A percentile compares a stretch with the other conserved stretches of the same genome.
Conservation (phyloP, 2,888 invertebrate genomes). For the Sarcophaga carnaria region DNA sequence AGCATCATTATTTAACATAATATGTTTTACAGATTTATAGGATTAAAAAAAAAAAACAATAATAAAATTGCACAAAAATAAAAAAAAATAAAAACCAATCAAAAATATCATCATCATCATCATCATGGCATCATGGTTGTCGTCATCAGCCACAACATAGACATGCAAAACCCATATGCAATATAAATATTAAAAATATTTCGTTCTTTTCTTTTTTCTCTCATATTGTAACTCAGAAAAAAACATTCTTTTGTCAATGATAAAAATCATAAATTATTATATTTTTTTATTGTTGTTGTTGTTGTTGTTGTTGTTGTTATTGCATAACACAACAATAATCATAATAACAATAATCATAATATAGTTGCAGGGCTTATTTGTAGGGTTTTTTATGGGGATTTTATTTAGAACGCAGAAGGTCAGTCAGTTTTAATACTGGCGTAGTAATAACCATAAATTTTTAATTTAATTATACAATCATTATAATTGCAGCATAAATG, state of each 20-base stretch:
- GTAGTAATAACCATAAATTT: constrained; percentile 27
- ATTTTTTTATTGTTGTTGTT: neutral
- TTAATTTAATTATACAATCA: constrained; percentile 41
- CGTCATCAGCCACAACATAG: constrained; percentile 4
- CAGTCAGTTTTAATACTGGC: too few species aligned
- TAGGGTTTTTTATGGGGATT: constrained; percentile 3
- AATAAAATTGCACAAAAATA: neutral
- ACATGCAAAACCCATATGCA: neutral
- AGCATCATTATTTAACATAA: constrained; percentile 59
- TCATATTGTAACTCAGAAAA: neutral
- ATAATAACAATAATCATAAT: neutral
- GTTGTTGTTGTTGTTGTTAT: too few species aligned
- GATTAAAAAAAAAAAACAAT: constrained; percentile 5
- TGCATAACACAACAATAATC: too few species aligned
- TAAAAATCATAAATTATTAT: constrained; percentile 9
- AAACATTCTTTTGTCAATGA: constrained; percentile 27
- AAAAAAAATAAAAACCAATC: constrained; percentile 23
- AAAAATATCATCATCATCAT: constrained; percentile 25
- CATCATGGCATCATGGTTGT: neutral
- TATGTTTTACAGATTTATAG: constrained; percentile 57
- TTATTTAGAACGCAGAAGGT: constrained; percentile 2
- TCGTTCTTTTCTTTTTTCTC: neutral
- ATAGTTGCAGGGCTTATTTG: neutral
- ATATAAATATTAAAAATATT: neutral
- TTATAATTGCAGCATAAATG: neutral